Percentiles rank a stretch among this genome's conserved stretches.
phyloP scores from a whole-genome alignment of 2,797 vertebrate species.

The Enteromius fasciolatus region DNA sequence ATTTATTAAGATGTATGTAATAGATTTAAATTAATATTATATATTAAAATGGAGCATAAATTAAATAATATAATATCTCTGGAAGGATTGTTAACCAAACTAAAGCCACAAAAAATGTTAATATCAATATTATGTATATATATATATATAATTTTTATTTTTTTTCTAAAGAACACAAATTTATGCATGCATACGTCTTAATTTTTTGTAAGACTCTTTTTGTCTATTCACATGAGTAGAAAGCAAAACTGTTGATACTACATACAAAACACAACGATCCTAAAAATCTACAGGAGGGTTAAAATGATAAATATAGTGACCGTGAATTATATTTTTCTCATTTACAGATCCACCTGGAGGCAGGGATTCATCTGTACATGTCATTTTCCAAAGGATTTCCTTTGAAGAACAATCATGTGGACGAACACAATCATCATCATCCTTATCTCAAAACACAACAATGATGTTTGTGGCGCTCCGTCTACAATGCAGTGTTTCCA shows the following conservation, averaged over 20 bases:
- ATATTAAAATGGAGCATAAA: not conserved
- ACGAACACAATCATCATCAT: not conserved
- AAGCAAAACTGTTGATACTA: not conserved
- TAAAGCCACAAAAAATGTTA: not conserved
- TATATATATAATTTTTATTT: too few species aligned
- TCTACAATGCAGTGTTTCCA: conserved; percentile 3
- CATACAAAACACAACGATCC: not conserved
- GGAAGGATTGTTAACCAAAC: not conserved
- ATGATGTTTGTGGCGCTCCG: not conserved
- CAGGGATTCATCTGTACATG: conserved; percentile 15
- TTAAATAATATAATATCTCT: not conserved
- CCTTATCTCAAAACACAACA: not conserved
- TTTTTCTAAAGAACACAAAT: too few species aligned
- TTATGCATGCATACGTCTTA: too few species aligned
- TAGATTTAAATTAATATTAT: not conserved
- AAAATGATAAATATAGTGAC: not conserved
- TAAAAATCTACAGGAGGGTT: not conserved
- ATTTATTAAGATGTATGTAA: conserved; percentile 1
- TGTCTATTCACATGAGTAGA: not conserved
- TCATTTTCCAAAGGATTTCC: conserved; percentile 28
- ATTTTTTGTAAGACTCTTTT: not conserved
- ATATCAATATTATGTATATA: too few species aligned
- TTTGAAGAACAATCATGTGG: conserved; percentile 4
- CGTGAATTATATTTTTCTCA: not conserved
- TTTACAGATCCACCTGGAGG: not conserved